Evolutionary conservation across 2,113 vertebrate genomes (phyloP).

Genomic region (Upupa epops): DNA sequence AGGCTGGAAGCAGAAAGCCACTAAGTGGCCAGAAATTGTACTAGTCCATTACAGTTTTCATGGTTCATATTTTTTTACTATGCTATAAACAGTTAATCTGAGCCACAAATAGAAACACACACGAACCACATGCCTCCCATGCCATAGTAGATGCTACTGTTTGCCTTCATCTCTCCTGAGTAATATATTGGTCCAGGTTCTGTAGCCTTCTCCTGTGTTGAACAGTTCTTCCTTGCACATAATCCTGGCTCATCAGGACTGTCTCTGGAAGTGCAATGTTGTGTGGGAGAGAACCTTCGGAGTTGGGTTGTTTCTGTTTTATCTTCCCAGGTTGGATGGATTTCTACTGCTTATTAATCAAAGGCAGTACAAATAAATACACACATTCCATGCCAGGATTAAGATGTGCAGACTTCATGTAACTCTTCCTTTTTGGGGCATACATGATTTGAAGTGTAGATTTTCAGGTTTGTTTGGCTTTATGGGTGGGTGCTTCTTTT

Average conservation of each 20-base stretch:
- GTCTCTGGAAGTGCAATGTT: background rate
- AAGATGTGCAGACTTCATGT: background rate
- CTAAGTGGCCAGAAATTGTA: background rate
- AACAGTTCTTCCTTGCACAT: background rate
- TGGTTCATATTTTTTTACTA: conserved; percentile 1
- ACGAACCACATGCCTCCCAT: background rate
- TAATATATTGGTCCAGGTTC: background rate
- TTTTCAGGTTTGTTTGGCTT: background rate
- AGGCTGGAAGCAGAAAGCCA: background rate
- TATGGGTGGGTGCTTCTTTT: background rate
- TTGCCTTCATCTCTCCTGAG: background rate
- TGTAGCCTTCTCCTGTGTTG: background rate
- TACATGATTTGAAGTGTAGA: background rate
- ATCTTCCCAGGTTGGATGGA: background rate
- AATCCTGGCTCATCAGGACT: background rate
- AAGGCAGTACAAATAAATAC: conserved; percentile 15
- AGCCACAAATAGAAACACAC: background rate
- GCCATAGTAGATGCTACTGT: background rate
- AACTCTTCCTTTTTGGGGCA: background rate
- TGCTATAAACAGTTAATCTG: background rate
- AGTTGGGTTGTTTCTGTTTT: background rate
- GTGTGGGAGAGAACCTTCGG: background rate
- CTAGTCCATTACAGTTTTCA: conserved; percentile 5
- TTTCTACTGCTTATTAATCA: conserved; percentile 4
- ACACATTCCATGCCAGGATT: background rate